These are phyloP conservation scores for Marmota monax DNA, from an alignment of 2,113 vertebrate genomes.

Conservation along the genomic window DNA sequence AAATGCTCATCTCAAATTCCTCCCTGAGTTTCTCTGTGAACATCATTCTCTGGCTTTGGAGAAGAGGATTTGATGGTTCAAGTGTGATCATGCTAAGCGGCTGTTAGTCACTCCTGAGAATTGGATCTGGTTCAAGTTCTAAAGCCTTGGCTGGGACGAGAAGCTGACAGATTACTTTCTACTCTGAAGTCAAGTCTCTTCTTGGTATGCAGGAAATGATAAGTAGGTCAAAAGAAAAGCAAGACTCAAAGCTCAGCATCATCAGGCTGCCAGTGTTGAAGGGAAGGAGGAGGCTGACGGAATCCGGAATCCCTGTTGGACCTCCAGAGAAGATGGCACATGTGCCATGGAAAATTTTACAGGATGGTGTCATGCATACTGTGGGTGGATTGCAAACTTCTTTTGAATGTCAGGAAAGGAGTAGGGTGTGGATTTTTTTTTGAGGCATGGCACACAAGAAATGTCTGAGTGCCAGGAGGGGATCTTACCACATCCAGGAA, in stretches of 20 bases:
- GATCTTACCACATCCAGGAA: not conserved
- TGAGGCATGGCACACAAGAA: not conserved
- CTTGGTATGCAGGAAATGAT: slow-evolving; percentile 68
- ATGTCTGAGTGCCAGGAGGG: not conserved
- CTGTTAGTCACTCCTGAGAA: slow-evolving; percentile 5
- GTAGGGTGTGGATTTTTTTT: not conserved
- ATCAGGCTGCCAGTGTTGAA: not conserved
- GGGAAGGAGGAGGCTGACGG: not conserved
- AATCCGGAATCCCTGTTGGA: not conserved
- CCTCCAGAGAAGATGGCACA: slow-evolving; percentile 28
- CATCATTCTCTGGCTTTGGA: fast-evolving
- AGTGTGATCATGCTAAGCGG: not conserved
- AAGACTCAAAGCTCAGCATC: not conserved
- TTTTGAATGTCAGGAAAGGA: not conserved
- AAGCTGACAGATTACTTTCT: slow-evolving; percentile 54
- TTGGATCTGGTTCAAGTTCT: not conserved
- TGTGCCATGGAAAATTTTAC: not conserved
- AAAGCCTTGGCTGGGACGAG: not conserved
- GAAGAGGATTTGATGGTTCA: not conserved
- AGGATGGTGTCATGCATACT: not conserved
- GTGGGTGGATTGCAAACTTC: slow-evolving; percentile 55
- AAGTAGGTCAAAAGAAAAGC: slow-evolving; percentile 68
- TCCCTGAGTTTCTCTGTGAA: not conserved
- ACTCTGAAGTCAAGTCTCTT: slow-evolving; percentile 54
- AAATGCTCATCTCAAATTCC: not conserved